Percentiles rank a stretch among this genome's conserved stretches.
These are phyloP conservation scores for Onychorhynchus coronatus DNA, from an alignment of 2,113 vertebrate species.

Conservation along the genomic window DNA sequence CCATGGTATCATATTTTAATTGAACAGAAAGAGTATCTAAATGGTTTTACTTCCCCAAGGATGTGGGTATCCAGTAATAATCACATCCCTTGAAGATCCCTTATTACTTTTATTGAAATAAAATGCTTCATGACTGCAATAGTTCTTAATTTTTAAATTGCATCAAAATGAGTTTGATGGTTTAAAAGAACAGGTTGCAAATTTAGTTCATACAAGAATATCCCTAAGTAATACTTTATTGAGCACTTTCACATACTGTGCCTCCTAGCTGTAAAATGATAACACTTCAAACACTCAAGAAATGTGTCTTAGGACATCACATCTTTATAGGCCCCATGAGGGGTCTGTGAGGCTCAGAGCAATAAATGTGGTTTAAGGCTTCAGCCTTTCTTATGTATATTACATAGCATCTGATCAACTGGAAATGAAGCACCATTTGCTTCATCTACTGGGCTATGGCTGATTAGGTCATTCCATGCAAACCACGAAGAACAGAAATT, in stretches of 20 bases:
- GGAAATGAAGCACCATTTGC: neutral
- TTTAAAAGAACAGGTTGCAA: slow-evolving; percentile 31
- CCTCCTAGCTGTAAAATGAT: neutral
- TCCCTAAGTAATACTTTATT: neutral
- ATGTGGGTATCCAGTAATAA: slow-evolving; percentile 41
- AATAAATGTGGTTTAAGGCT: neutral
- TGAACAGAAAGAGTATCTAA: slow-evolving; percentile 30
- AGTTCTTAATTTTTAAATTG: slow-evolving; percentile 42
- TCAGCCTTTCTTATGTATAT: neutral
- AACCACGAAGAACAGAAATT: neutral
- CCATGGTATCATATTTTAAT: slow-evolving; percentile 34
- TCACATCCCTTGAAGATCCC: slow-evolving; percentile 35
- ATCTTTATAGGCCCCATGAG: neutral
- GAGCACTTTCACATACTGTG: neutral
- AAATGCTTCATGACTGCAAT: slow-evolving; percentile 38
- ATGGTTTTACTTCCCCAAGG: neutral
- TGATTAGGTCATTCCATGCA: neutral
- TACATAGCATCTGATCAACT: neutral
- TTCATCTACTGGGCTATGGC: fast-evolving
- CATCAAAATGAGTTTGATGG: slow-evolving; percentile 31
- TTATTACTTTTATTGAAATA: slow-evolving; percentile 57
- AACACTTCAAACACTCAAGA: neutral
- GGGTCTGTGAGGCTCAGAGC: neutral
- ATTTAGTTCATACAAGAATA: slow-evolving; percentile 6
- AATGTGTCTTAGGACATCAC: neutral